These are phyloP conservation scores for Drosophila subobscura DNA, from an alignment of 1,140 invertebrate genomes.

Conservation along the genomic window DNA sequence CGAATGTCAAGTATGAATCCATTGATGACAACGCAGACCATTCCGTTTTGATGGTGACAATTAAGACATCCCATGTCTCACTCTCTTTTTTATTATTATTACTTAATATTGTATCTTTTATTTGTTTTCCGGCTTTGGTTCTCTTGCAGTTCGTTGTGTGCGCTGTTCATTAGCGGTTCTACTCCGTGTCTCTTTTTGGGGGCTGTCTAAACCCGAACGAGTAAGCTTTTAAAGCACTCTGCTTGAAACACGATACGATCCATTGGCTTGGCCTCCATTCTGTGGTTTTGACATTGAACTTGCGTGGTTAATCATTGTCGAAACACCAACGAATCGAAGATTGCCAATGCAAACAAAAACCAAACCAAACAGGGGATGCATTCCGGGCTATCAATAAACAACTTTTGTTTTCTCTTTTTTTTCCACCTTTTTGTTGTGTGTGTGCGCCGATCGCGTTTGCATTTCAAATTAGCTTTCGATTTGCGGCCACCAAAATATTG, in stretches of 20 bases:
- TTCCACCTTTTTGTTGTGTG: slow-evolving; percentile 25
- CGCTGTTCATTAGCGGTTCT: slow-evolving; percentile 56
- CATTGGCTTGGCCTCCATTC: slow-evolving; percentile 2
- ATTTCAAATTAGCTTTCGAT: slow-evolving; percentile 72
- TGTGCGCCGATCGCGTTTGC: slow-evolving; percentile 50
- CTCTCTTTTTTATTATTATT: slow-evolving; percentile 46
- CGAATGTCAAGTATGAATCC: slow-evolving; percentile 80
- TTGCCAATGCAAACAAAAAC: slow-evolving; percentile 32
- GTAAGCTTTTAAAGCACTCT: slow-evolving; percentile 10
- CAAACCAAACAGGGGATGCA: slow-evolving; percentile 41
- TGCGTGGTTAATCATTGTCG: slow-evolving; percentile 48
- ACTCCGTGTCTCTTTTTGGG: slow-evolving; percentile 12
- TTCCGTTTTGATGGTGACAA: slow-evolving; percentile 66
- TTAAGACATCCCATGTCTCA: slow-evolving; percentile 12
- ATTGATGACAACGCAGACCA: slow-evolving; percentile 65
- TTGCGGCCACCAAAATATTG: slow-evolving; percentile 64
- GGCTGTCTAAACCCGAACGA: background rate
- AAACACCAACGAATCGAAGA: slow-evolving; percentile 24
- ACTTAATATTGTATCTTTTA: slow-evolving; percentile 51
- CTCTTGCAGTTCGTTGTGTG: slow-evolving; percentile 44
- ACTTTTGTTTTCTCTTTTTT: slow-evolving; percentile 25
- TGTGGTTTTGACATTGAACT: slow-evolving; percentile 66
- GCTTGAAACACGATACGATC: slow-evolving; percentile 10
- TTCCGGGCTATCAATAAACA: slow-evolving; percentile 42
- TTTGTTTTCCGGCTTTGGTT: slow-evolving; percentile 47